These are phyloP conservation scores for Venustaconcha ellipsiformis DNA, from an alignment of 1,140 invertebrate species.

Conservation along the genomic window DNA sequence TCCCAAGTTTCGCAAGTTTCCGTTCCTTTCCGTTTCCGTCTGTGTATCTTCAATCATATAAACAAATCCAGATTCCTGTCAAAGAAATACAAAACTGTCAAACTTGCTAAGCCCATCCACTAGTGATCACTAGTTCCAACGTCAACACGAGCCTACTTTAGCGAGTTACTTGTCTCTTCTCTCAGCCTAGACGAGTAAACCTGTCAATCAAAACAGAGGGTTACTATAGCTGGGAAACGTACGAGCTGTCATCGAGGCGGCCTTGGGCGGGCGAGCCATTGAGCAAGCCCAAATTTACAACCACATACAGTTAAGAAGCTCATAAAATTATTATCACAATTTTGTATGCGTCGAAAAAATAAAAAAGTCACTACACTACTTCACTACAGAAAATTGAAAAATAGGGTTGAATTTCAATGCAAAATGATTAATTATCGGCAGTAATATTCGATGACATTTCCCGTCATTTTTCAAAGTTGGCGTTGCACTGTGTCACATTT, in stretches of 20 bases:
- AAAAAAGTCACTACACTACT: too few relatives aligned
- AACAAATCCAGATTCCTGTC: constrained; percentile 59
- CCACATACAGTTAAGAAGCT: too few relatives aligned
- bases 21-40: constrained; percentile 36
- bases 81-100: constrained; percentile 64
- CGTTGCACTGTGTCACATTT: too few relatives aligned
- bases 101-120: constrained; percentile 55
- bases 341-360: too few relatives aligned
- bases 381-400: too few relatives aligned
- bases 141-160: constrained; percentile 65
- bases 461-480: too few relatives aligned
- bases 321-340: too few relatives aligned
- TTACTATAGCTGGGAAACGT: constrained; percentile 60
- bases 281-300: too few relatives aligned
- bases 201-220: constrained; percentile 63
- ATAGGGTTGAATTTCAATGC: too few relatives aligned
- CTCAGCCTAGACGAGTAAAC: constrained; percentile 60
- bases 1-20: constrained; percentile 31
- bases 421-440: too few relatives aligned
- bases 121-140: constrained; percentile 36
- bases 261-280: too few relatives aligned
- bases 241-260: constrained; percentile 59
- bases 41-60: constrained; percentile 49
- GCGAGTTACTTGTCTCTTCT: constrained; percentile 62
- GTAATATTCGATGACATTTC: too few relatives aligned